Base-by-base conservation (phyloP, 2,888 invertebrate genomes). In the Cryptocephalus moraei region DNA sequence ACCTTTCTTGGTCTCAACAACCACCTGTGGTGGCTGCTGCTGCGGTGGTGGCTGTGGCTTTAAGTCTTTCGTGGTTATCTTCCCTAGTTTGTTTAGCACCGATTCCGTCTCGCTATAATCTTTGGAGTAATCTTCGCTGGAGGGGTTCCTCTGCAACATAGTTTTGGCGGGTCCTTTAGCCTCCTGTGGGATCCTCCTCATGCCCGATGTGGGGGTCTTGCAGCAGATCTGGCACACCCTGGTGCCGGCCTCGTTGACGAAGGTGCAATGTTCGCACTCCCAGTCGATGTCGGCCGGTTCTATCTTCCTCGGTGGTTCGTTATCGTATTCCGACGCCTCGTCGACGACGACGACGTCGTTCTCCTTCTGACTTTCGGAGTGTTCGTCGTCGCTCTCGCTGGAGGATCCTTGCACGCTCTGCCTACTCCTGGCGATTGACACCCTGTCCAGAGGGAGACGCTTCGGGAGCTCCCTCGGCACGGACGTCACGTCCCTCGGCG, bases 241-340 rank as follows among this genome's bases (percentile, higher is more conserved):
- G 0, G 82, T 80, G 13, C 84, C 85, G 0, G 85, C 73, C 50
- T 86, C 84, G 65, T 93, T 93, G 3, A 91, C 84, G 65, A 83
- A 91, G 0, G 92, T 93, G 65, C 92, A 93, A 62, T 91, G 89
- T 62, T 90, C 88, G 67, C 92, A 93, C 54, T 87, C 82, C 92
- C 92, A 93, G 46, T 78, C 73, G 10, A 77, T 72, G 36, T 68
- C 71, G 0, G 81, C 79, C 10, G 77, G 73, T 9, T 33, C 43
- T 6, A 34, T 22, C 10, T 40, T 40, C 9, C 43, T 36, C 8
- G 43, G 43, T 9, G 55, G 50, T 22, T 55, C 49, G 12, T 52
- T 49, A 43, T 70, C 69, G n/a, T 66, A 52, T 46, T 52, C 55
- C 31, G 56, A 51, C 43, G 60, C 63, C 43, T 60, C 62, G 40